Conservation (phyloP, 2,113 vertebrate species). For the Callopanchax toddi region DNA sequence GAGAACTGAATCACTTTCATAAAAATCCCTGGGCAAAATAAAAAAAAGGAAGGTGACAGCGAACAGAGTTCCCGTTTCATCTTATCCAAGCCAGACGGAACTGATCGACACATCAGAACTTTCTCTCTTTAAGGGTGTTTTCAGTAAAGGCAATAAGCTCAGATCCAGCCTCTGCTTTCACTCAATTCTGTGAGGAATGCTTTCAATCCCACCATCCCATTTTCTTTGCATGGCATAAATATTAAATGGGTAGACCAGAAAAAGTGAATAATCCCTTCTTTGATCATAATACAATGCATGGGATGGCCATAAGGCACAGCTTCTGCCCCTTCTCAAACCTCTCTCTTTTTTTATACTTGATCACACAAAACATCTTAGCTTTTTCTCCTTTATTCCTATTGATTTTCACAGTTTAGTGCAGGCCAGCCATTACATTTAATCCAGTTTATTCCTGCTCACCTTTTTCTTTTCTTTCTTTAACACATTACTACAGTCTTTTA, state of each 20-base stretch:
- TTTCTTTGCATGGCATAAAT: constrained; percentile 41
- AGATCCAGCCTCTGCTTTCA: constrained; percentile 36
- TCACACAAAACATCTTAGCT: constrained; percentile 6
- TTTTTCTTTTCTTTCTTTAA: constrained; percentile 37
- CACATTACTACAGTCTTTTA: constrained; percentile 16
- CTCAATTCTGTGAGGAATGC: constrained; percentile 24
- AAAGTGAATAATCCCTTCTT: constrained; percentile 53
- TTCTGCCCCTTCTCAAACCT: constrained; percentile 28
- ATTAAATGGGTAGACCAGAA: constrained; percentile 44
- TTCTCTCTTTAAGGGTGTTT: constrained; percentile 30
- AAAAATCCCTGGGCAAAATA: constrained; percentile 17
- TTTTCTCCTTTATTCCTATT: constrained; percentile 15
- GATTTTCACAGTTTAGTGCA: constrained; percentile 12
- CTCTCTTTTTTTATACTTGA: constrained; percentile 4
- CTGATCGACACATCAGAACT: constrained; percentile 19
- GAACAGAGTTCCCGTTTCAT: constrained; percentile 18
- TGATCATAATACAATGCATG: constrained; percentile 51
- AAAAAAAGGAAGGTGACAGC: not conserved
- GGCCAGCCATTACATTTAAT: constrained; percentile 4
- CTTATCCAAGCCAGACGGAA: constrained; percentile 11
- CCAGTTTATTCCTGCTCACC: constrained; percentile 28
- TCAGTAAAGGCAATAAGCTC: constrained; percentile 50
- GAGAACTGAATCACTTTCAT: constrained; percentile 27
- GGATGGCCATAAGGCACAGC: constrained; percentile 17
- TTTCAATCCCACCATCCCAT: constrained; percentile 41